Evolutionary conservation across 1,140 invertebrate species (phyloP).

Genomic region (Daktulosphaira vitifoliae): DNA sequence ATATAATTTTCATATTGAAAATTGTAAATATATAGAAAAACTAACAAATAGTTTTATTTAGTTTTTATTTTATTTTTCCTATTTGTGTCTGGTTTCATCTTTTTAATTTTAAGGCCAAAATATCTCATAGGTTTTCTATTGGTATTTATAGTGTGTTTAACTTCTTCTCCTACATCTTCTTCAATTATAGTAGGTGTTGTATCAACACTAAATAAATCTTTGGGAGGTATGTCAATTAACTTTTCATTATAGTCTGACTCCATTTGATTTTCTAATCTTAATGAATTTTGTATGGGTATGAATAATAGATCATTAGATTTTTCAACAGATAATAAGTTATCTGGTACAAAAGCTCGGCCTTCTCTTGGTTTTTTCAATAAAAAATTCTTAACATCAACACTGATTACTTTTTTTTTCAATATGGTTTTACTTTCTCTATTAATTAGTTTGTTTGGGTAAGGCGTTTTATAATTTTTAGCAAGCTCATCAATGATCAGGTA

Average conservation of each 20-base stretch:
- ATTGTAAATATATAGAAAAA: too few relatives aligned
- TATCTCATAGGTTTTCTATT: slow-evolving; percentile 8
- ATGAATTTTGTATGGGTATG: slow-evolving; percentile 1
- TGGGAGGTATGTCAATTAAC: not conserved
- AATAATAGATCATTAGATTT: not conserved
- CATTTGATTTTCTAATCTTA: not conserved
- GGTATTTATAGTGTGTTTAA: not conserved
- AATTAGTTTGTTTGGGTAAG: not conserved
- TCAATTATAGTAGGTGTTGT: not conserved
- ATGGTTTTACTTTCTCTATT: not conserved
- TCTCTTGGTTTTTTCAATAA: slow-evolving; percentile 16
- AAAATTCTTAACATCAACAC: slow-evolving; percentile 3
- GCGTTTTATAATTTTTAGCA: not conserved
- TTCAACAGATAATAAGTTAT: not conserved
- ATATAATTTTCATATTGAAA: too few relatives aligned
- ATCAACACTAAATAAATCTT: slow-evolving; percentile 12
- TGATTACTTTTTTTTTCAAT: not conserved
- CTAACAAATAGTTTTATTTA: too few relatives aligned
- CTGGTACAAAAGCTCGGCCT: slow-evolving; percentile 13
- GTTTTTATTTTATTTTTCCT: slow-evolving; percentile 4
- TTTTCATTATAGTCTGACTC: not conserved
- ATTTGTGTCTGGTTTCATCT: slow-evolving; percentile 12
- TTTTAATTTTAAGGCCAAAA: slow-evolving; percentile 22
- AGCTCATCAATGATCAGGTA: slow-evolving; percentile 2
- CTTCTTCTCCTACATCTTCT: slow-evolving; percentile 2